Percentiles rank a stretch among this genome's conserved stretches.
These are phyloP conservation scores for Carpatolechia fugitivella DNA, from an alignment of 2,888 invertebrate genomes.

Conservation along the genomic window DNA sequence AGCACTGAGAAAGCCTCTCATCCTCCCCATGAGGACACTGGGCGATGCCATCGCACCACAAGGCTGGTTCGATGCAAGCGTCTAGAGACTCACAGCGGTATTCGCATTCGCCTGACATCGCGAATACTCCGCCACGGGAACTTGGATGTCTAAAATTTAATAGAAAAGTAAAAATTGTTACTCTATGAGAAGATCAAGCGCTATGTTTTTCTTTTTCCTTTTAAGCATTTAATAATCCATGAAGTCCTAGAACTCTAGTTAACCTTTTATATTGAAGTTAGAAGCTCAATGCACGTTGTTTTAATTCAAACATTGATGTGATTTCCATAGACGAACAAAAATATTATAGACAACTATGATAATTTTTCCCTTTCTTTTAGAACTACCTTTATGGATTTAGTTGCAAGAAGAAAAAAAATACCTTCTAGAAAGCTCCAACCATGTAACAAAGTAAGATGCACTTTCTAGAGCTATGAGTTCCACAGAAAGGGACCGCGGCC, in stretches of 20 bases:
- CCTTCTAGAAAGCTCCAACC: conserved; percentile 88
- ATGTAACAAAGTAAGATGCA: conserved; percentile 87
- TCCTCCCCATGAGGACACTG: conserved; percentile 91
- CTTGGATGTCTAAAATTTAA: conserved; percentile 67
- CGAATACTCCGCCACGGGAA: conserved; percentile 74
- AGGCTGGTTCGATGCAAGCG: conserved; percentile 87
- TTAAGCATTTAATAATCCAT: no score
- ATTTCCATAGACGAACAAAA: no score
- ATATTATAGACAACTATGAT: no score
- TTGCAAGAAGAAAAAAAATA: conserved; percentile 32
- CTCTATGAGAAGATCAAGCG: no score
- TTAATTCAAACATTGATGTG: no score
- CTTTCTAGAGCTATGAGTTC: conserved; percentile 89
- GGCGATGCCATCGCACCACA: conserved; percentile 89
- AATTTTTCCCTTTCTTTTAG: no score
- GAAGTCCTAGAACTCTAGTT: no score
- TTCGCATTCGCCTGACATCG: conserved; percentile 85
- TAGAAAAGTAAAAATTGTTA: background rate
- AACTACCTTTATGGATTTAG: no score
- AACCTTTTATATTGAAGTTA: no score
- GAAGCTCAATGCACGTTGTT: no score
- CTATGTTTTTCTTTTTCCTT: no score
- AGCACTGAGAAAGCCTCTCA: conserved; percentile 89
- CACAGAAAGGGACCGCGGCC: conserved; percentile 84
- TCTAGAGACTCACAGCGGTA: conserved; percentile 88